A percentile compares a stretch with the other conserved stretches of the same genome.
Evolutionary conservation across 2,113 vertebrate species (phyloP).

Genomic region (Labeo catla): DNA sequence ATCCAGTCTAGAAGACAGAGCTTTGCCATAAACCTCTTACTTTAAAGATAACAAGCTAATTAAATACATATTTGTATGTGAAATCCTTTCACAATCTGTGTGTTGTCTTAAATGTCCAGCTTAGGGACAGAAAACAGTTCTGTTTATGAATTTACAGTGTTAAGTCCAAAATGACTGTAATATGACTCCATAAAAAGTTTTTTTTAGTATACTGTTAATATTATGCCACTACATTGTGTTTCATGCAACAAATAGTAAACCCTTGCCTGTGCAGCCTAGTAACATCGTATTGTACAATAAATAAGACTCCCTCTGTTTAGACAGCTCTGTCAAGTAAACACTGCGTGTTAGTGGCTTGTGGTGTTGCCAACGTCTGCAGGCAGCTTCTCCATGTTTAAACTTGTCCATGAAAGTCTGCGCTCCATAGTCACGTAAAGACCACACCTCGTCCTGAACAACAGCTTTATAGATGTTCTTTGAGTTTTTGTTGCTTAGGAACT

Average conservation of each 20-base stretch:
- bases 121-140: background rate
- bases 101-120: background rate
- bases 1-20: background rate
- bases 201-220: background rate
- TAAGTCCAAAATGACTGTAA: background rate
- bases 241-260: background rate
- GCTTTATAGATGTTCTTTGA: background rate
- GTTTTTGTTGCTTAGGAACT: conserved; percentile 32
- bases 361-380: background rate
- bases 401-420: conserved; percentile 18
- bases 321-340: conserved; percentile 12
- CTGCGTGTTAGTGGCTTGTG: background rate
- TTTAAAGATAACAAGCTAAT: background rate
- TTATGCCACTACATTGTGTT: background rate
- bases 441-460: conserved; percentile 60
- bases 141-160: background rate
- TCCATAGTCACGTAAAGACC: conserved; percentile 36
- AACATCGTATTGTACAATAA: conserved; percentile 16
- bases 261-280: background rate
- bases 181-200: background rate
- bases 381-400: conserved; percentile 45
- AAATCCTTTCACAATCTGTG: background rate
- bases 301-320: conserved; percentile 36
- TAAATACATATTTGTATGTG: background rate
- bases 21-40: background rate